A percentile compares a stretch with the other conserved stretches of the same genome.
Conservation (phyloP, 2,797 vertebrate species). For the Acanthis flammea region DNA sequence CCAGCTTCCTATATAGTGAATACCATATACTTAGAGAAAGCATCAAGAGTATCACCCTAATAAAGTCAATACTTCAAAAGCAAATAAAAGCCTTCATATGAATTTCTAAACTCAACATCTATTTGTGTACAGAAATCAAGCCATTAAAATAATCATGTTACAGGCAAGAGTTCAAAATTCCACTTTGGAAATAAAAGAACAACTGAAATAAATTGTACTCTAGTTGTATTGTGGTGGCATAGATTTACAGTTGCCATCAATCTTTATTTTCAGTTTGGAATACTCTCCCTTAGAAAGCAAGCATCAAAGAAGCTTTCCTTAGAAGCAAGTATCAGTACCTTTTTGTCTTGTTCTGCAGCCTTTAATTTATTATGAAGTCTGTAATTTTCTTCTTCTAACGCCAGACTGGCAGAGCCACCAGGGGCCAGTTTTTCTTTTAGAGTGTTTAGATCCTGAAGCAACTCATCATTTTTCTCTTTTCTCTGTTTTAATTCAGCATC, state of each 20-base stretch:
- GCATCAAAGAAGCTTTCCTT: neutral
- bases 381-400: constrained; percentile 68
- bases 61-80: neutral
- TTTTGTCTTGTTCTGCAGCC: constrained; percentile 56
- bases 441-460: constrained; percentile 68
- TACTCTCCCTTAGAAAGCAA: neutral
- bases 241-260: neutral
- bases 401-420: constrained; percentile 5
- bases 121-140: neutral
- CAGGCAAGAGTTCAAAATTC: neutral
- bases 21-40: neutral
- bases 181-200: neutral
- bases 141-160: neutral
- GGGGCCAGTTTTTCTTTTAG: neutral
- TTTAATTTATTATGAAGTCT: constrained; percentile 64
- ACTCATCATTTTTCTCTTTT: constrained; percentile 70
- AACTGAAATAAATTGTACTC: neutral
- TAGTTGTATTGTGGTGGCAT: neutral
- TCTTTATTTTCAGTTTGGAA: neutral
- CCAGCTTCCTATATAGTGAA: neutral
- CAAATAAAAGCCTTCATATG: neutral
- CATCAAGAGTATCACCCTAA: neutral
- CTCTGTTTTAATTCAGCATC: constrained; percentile 57
- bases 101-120: neutral
- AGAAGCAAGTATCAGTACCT: constrained; percentile 65